A percentile compares a stretch with the other conserved stretches of the same genome.
phyloP scores from a whole-genome alignment of 2,113 vertebrate species.

The Polypterus bichir region DNA sequence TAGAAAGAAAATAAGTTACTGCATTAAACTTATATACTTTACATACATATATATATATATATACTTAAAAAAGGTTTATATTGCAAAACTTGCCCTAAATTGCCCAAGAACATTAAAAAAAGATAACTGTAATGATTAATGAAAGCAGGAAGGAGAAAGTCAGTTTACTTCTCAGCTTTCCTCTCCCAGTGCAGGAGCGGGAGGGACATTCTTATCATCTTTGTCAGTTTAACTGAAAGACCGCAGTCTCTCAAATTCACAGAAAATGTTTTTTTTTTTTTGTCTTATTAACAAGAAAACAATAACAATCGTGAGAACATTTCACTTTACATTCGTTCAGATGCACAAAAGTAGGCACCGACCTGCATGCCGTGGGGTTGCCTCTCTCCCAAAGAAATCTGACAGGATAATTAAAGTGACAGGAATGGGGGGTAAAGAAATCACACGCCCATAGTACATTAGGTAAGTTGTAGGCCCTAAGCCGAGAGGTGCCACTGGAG shows the following conservation, averaged over 20 bases:
- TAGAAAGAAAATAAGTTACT: not conserved
- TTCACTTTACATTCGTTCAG: not conserved
- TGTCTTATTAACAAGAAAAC: not conserved
- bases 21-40: not conserved
- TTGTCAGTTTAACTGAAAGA: not conserved
- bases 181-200: not conserved
- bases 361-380: not conserved
- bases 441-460: not conserved
- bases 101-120: not conserved
- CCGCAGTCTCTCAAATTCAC: not conserved
- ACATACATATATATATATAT: not conserved
- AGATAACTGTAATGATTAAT: not conserved
- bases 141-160: not conserved
- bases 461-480: no score
- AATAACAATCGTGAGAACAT: not conserved
- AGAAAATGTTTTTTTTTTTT: not conserved
- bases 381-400: no score
- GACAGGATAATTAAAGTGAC: not conserved
- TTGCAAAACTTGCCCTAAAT: not conserved
- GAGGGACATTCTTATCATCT: not conserved
- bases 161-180: not conserved
- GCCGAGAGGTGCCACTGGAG: no score
- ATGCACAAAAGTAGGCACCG: not conserved
- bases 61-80: not conserved
- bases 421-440: not conserved